phyloP scores from a whole-genome alignment of 1,140 invertebrate species.

The Pteromalus puparum region DNA sequence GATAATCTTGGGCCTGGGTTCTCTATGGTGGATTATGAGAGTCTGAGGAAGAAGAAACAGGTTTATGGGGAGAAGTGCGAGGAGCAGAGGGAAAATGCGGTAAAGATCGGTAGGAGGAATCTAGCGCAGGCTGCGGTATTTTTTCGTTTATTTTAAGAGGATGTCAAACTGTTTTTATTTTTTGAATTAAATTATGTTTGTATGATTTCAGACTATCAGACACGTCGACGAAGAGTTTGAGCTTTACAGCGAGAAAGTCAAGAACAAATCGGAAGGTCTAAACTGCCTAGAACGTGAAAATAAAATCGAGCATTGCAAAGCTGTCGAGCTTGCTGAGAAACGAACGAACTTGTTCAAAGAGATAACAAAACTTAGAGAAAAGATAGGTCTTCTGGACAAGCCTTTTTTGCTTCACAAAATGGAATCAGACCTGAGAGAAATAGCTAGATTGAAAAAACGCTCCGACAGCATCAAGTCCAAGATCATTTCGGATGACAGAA shows the following conservation, averaged over 20 bases:
- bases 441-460: not conserved
- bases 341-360: not conserved
- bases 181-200: not conserved
- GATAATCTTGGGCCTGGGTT: slow-evolving; percentile 50
- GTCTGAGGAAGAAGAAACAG: slow-evolving; percentile 49
- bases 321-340: not conserved
- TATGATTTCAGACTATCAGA: slow-evolving; percentile 12
- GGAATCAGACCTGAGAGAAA: slow-evolving; percentile 11
- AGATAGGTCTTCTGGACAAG: slow-evolving; percentile 39
- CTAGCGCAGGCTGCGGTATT: slow-evolving; percentile 8
- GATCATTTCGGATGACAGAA: not conserved
- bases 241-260: slow-evolving; percentile 23
- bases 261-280: not conserved
- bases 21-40: slow-evolving; percentile 55
- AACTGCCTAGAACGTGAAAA: not conserved
- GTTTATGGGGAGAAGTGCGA: slow-evolving; percentile 38
- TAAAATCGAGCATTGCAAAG: not conserved
- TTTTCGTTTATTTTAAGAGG: not conserved
- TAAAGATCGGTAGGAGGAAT: slow-evolving; percentile 26
- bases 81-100: slow-evolving; percentile 26
- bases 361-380: slow-evolving; percentile 16
- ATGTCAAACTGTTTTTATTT: not conserved
- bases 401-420: slow-evolving; percentile 33
- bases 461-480: not conserved
- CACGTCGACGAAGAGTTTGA: slow-evolving; percentile 42